Evolutionary conservation across 2,113 vertebrate genomes (phyloP), one percentile per base, ranked within the genome.

Genomic region (Xiphophorus hellerii): DNA sequence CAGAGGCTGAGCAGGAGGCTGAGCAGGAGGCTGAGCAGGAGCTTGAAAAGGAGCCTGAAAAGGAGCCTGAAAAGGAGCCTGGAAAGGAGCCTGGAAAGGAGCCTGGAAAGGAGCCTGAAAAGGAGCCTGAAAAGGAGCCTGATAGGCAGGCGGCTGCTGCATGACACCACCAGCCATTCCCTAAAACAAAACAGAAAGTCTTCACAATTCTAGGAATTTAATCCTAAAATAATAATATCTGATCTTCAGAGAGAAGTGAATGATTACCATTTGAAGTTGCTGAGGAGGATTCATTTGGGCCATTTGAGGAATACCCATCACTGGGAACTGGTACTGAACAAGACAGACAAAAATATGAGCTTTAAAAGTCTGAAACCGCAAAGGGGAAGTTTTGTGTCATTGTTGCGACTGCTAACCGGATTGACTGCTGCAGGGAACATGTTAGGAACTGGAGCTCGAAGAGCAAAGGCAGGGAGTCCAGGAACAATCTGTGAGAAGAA

Each of bases 201-300:
- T 9, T 58, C 8, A 58, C 9, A 1, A 10, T 58, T 58, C 51
- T 25, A 10, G 3, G 51, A 9, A 58, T 58, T 42, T 58, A 73
- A 29, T 51, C 27, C 13, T 62, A 33, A 68, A 8, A 4, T 62
- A 29, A 63, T 20, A 31, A 22, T 8, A 31, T 15, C 61, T 9
- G 5, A n/a, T 10, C 25, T n/a, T 58, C 2, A 27, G 17, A 15
- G 14, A 30, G 29, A 63, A 20, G 13, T 66, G 28, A 42, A 14
- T n/a, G 5, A 7, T 78, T 89, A 91, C 92, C 89, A 82, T 76
- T 14, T 60, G 67, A 62, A 86, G 80, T 69, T 91, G 89, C 76
- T 86, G 92, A 60, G 69, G 80, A 66, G 76, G 82, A 76, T 84
- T 89, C 66, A 83, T 15, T 44, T 64, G 90, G 4, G 63, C 67